phyloP scores from a whole-genome alignment of 2,797 vertebrate genomes.

The Sibirionetta formosa region DNA sequence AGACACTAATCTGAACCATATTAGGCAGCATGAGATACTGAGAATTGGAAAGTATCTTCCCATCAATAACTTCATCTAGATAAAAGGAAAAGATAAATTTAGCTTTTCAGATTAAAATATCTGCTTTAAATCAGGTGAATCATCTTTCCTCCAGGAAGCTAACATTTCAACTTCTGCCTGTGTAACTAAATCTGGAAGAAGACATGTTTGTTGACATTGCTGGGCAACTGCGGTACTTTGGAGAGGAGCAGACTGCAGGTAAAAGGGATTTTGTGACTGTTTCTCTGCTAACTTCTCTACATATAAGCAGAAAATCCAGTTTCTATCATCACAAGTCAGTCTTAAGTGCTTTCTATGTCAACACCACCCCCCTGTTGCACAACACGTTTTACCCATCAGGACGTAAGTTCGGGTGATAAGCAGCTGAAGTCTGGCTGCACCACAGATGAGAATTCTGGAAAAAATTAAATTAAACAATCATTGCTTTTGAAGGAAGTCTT shows the following conservation, averaged over 20 bases:
- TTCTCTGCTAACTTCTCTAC: background rate
- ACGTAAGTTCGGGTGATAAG: background rate
- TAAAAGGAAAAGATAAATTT: constrained; percentile 46
- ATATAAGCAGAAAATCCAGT: background rate
- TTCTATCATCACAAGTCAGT: background rate
- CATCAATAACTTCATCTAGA: constrained; percentile 27
- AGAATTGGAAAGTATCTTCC: constrained; percentile 8
- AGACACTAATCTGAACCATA: constrained; percentile 27
- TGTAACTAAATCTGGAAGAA: background rate
- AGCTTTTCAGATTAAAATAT: constrained; percentile 44
- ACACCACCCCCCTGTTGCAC: background rate
- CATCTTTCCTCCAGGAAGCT: constrained; percentile 29
- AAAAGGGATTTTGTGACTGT: background rate
- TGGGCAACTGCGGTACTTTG: background rate
- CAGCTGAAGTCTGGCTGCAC: background rate
- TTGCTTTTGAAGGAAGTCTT: background rate
- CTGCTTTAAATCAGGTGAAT: constrained; percentile 54
- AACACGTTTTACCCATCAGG: background rate
- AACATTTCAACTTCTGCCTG: background rate
- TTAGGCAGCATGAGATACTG: background rate
- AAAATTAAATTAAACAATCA: background rate
- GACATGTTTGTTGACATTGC: constrained; percentile 12
- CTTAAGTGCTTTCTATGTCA: background rate
- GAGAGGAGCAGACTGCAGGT: background rate
- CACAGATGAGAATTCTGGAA: background rate